These are phyloP conservation scores for Pseudobourletiella spinata DNA, from an alignment of 1,140 invertebrate genomes.

Conservation along the genomic window DNA sequence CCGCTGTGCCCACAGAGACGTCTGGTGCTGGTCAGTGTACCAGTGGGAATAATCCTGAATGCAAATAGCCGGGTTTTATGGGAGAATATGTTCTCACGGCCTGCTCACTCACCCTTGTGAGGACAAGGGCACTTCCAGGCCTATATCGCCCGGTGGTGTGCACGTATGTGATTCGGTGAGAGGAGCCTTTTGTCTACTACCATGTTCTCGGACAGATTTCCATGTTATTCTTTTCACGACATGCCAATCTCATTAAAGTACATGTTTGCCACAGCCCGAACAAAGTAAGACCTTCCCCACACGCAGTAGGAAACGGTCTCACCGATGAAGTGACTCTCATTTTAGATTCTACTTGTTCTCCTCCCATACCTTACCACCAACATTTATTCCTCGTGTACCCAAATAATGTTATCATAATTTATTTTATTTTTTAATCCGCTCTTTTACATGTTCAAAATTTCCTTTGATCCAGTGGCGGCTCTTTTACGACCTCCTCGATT, in stretches of 20 bases:
- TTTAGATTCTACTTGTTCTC: no score
- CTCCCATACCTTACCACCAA: no score
- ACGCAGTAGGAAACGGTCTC: not conserved
- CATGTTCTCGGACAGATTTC: conserved; percentile 2
- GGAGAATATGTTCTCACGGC: no score
- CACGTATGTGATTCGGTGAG: no score
- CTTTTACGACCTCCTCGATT: no score
- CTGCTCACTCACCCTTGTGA: no score
- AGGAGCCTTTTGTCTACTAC: not conserved
- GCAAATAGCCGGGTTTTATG: not conserved
- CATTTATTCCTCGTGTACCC: not conserved
- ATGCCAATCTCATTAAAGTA: not conserved
- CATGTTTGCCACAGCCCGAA: not conserved
- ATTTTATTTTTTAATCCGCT: not conserved
- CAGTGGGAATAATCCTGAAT: not conserved
- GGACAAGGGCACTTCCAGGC: not conserved
- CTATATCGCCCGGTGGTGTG: no score
- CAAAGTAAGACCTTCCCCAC: not conserved
- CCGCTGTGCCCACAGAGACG: no score
- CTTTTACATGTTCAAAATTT: no score
- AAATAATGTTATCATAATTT: not conserved
- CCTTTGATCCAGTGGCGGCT: no score
- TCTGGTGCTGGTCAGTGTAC: no score
- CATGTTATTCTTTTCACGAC: not conserved
- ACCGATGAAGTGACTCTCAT: no score